These are phyloP conservation scores for Furcifer pardalis DNA, from an alignment of 2,797 vertebrate genomes.

Conservation along the genomic window DNA sequence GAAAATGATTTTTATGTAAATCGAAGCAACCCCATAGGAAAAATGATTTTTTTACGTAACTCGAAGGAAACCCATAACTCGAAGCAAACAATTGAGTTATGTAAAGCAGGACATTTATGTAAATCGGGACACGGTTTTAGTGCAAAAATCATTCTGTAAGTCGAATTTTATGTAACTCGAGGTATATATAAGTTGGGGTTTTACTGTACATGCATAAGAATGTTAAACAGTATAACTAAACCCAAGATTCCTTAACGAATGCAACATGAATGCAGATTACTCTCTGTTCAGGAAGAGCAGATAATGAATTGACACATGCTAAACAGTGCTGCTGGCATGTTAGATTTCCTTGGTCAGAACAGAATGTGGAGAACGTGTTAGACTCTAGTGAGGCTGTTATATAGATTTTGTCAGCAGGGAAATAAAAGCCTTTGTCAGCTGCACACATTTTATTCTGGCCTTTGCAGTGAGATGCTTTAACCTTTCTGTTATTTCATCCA, in stretches of 20 bases:
- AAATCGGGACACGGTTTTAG: too few relatives aligned
- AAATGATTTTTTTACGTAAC: too few relatives aligned
- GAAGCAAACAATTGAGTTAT: too few relatives aligned
- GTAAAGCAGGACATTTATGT: too few relatives aligned
- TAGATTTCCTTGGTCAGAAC: conserved; percentile 19
- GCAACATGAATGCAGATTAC: conserved; percentile 3
- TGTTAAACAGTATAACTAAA: conserved; percentile 15
- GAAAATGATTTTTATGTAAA: too few relatives aligned
- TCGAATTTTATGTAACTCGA: too few relatives aligned
- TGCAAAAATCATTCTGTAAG: too few relatives aligned
- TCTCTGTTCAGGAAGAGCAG: conserved; percentile 26
- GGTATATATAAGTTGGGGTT: too few relatives aligned
- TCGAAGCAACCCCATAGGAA: too few relatives aligned
- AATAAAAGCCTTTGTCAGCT: conserved; percentile 62
- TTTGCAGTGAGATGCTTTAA: conserved; percentile 17
- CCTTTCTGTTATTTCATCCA: conserved; percentile 46
- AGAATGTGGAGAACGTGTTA: conserved; percentile 20
- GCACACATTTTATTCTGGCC: conserved; percentile 54
- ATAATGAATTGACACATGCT: background rate
- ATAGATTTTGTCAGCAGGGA: conserved; percentile 60
- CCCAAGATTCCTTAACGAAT: background rate
- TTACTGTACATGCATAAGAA: background rate
- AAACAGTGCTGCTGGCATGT: background rate
- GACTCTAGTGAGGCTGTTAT: conserved; percentile 55
- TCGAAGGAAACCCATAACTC: too few relatives aligned